Conservation (phyloP, 2,113 vertebrate species). For the Alligator sinensis region DNA sequence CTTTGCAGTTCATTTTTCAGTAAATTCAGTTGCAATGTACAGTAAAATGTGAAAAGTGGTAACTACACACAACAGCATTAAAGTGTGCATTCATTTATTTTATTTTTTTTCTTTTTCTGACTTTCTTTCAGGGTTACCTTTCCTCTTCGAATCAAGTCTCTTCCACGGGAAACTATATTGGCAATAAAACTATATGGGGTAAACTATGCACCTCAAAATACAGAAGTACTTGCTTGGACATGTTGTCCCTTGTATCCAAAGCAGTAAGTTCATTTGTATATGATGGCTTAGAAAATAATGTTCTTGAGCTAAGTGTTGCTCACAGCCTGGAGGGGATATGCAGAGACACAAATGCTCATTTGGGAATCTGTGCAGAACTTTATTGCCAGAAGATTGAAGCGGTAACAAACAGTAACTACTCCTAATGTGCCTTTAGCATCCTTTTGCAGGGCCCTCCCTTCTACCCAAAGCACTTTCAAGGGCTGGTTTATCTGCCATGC, state of each 20-base stretch:
- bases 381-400: neutral
- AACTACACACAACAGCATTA: neutral
- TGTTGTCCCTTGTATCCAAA: conserved; percentile 74
- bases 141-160: conserved; percentile 71
- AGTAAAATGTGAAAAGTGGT: neutral
- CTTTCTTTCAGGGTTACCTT: conserved; percentile 74
- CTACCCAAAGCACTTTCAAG: neutral
- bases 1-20: neutral
- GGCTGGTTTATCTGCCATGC: neutral
- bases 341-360: neutral
- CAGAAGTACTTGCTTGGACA: conserved; percentile 73
- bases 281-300: neutral
- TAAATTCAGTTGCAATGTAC: neutral
- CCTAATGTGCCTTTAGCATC: neutral
- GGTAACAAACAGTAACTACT: neutral
- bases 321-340: neutral
- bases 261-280: conserved; percentile 56
- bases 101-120: neutral
- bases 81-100: neutral
- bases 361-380: neutral
- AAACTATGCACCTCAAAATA: conserved; percentile 23
- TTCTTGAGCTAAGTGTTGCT: neutral
- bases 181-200: conserved; percentile 73
- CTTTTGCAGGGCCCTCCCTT: neutral
- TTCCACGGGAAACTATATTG: conserved; percentile 76